Evolutionary conservation across 2,797 vertebrate genomes (phyloP), one percentile per base, ranked within the genome.

Genomic region (Girardinus metallicus): DNA sequence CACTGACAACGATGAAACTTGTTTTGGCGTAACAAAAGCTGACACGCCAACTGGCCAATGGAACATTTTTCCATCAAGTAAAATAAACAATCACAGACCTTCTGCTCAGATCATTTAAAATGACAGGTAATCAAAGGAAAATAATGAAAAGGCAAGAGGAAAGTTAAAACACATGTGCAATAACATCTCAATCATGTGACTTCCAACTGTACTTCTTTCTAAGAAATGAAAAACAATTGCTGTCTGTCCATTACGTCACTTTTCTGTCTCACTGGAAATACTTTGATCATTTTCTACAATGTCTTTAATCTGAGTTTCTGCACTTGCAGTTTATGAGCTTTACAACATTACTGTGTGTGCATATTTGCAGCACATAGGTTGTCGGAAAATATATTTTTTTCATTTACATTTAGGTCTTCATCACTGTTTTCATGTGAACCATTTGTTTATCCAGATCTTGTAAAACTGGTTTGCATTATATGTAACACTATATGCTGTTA

Each of bases 131-230:
- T 75, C 53, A 43, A 43, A 43, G 53, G 36, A 21, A 13, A 60
- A 60, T 31, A 60, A 31, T 60, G 39, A 60, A 60, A n/a, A 57
- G 31, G 46, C 46, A 49, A 31, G 31, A 16, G 18, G 29, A 49
- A 73, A 73, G 72, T 73, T 73, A 12, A 34, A 73, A 49, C 44
- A 73, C 23, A 73, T 49, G 29, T 73, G 46, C 46, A 73, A 73
- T 12, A 51, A 51, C 41, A 71, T 71, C 41, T 71, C 68, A 44
- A 71, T 71, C 68, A 44, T 71, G 41, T 44, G 26, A 43, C 44
- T 71, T 71, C 68, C 43, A 71, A 44, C 11, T n/a, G 26, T 43
- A 15, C 68, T 43, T 44, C 26, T 6, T 71, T 71, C 41, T n/a
- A 44, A n/a, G 23, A n/a, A 70, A 43, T n/a, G 26, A 70, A 70